These are phyloP conservation scores for Trachelus stipa DNA, from an alignment of 2,888 invertebrate genomes.

Conservation along the genomic window DNA sequence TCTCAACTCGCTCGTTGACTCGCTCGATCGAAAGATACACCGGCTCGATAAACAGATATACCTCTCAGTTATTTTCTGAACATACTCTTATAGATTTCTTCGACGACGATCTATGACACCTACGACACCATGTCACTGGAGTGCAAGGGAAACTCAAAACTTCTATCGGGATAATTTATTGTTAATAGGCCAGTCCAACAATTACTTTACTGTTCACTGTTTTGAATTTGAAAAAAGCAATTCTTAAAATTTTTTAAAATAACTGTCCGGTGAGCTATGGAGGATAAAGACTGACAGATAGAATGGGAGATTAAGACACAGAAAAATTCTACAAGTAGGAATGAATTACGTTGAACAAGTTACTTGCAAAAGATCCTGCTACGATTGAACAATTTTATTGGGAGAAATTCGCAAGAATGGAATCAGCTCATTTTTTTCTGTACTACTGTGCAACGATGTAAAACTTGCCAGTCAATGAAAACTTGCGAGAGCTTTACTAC, in stretches of 20 bases:
- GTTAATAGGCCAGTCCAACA: no score
- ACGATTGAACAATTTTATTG: no score
- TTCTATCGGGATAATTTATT: no score
- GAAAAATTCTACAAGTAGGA: background rate
- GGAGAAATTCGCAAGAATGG: background rate
- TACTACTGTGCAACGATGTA: background rate
- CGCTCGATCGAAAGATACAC: background rate
- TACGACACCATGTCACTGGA: background rate
- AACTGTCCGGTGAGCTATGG: background rate
- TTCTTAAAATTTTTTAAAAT: background rate
- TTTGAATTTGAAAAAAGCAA: background rate
- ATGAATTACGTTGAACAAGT: background rate
- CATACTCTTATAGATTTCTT: background rate
- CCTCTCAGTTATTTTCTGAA: background rate
- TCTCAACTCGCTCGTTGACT: background rate
- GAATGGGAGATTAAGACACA: background rate
- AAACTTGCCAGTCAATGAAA: background rate
- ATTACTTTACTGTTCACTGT: background rate
- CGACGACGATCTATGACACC: background rate
- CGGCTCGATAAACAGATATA: background rate
- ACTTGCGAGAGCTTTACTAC: background rate
- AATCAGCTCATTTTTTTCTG: background rate
- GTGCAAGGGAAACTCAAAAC: background rate
- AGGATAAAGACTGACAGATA: background rate
- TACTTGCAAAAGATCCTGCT: background rate